phyloP scores from a whole-genome alignment of 35 echinoderm and acorn worm genomes.

The Nesometra sesokonis region DNA sequence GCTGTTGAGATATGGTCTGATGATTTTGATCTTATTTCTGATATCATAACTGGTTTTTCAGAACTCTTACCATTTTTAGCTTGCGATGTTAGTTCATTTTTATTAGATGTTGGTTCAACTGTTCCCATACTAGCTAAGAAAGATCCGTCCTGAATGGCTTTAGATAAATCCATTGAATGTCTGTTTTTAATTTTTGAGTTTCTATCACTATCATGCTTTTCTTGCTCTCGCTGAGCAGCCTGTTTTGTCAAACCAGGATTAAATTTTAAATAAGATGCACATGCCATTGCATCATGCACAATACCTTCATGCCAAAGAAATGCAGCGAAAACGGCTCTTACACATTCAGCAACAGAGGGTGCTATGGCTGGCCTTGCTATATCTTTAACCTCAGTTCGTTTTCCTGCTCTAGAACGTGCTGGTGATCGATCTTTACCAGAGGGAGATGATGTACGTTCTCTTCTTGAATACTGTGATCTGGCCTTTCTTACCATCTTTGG shows the following conservation, averaged over 20 bases:
- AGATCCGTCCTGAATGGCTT: conserved; percentile 37
- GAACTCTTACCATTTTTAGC: not conserved
- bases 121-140: conserved; percentile 13
- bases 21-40: not conserved
- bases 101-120: conserved; percentile 26
- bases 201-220: conserved; percentile 13
- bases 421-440: conserved; percentile 79
- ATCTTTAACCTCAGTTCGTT: conserved; percentile 42
- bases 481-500: conserved; percentile 60
- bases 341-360: conserved; percentile 89
- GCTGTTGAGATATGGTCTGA: not conserved
- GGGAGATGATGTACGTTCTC: conserved; percentile 81
- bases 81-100: conserved; percentile 36
- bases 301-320: conserved; percentile 93
- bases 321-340: conserved; percentile 69
- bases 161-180: conserved; percentile 90
- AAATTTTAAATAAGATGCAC: conserved; percentile 88
- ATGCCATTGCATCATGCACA: conserved; percentile 94
- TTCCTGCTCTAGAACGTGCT: conserved; percentile 30
- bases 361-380: conserved; percentile 61
- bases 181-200: conserved; percentile 89
- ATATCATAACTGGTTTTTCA: not conserved
- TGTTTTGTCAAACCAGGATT: conserved; percentile 67
- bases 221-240: conserved; percentile 31
- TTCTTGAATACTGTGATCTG: conserved; percentile 32